Base-by-base conservation (phyloP, 35 echinoderm and acorn worm species). In the Diadema setosum region DNA sequence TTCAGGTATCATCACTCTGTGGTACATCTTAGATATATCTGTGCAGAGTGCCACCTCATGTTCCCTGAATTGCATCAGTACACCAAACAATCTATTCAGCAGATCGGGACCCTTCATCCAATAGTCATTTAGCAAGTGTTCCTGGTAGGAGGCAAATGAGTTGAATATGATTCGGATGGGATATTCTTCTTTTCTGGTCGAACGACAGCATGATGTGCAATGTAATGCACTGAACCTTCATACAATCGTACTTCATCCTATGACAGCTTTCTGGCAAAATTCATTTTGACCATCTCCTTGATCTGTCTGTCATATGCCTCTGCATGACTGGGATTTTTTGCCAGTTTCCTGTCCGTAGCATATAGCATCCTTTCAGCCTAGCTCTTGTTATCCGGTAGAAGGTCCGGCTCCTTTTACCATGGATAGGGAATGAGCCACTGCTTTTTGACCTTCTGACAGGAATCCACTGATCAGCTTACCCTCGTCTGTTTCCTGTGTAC, bases 91-190 rank as follows among this genome's bases (percentile, higher is more conserved):
- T 18, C 70, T 91, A 75, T 95, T 91, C 30, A 91, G 83, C 9
- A 91, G 58, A 42, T 95, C 88, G 82, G 93, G 88, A 40, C 88
- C 93, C 57, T 95, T 91, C 0, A 82, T 36, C 83, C 88, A 95
- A 33, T 95, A 87, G 45, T 87, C 92, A 8, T 94, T 94, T 18
- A 91, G 39, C 16, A 61, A 85, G 55, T 90, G 87, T 8, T 83
- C 85, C 7, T 93, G 56, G 58, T 46, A 83, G 5, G 58, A 6
- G 5, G 89, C 40, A 1, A 82, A 85, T 1, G 82, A 85, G 44
- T 91, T 78, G 40, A 91, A 85, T 1, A 91, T 46, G 39, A 83
- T 87, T 36, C 76, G 52, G 23, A 88, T 40, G 55, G 85, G 4
- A 76, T 87, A 34, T 76, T 93, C 60, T 88, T 87, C 46, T 93